phyloP scores from a whole-genome alignment of 2,797 vertebrate genomes.

The Chromobotia macracanthus region DNA sequence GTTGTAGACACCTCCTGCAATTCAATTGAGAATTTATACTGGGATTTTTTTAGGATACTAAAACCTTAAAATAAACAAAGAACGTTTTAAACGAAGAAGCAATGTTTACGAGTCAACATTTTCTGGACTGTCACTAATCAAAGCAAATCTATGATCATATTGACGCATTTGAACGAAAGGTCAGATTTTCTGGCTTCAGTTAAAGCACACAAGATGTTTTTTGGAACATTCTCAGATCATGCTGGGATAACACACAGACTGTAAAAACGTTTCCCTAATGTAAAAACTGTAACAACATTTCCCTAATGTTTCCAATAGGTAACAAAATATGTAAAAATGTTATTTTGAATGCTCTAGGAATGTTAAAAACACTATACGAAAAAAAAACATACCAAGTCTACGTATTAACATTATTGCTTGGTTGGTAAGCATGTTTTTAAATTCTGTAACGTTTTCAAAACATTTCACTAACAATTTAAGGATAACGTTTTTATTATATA shows the following conservation, averaged over 20 bases:
- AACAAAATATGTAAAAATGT: too few species aligned
- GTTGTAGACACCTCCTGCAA: background rate
- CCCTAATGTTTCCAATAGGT: too few species aligned
- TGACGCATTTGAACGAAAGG: background rate
- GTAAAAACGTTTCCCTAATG: too few species aligned
- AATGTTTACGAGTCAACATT: background rate
- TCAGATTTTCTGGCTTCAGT: background rate
- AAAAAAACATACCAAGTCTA: too few species aligned
- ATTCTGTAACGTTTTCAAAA: too few species aligned
- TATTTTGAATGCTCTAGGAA: too few species aligned
- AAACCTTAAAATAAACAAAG: background rate
- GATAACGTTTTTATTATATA: too few species aligned
- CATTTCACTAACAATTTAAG: too few species aligned
- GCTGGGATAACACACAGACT: background rate
- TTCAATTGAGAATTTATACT: background rate
- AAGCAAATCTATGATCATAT: background rate
- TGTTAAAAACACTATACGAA: too few species aligned
- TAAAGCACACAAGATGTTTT: background rate
- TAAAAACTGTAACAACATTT: too few species aligned
- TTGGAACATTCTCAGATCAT: background rate
- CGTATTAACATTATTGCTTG: too few species aligned
- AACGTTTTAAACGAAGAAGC: background rate
- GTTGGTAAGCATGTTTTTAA: too few species aligned
- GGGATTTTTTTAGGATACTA: background rate
- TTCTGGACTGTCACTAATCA: background rate